Evolutionary conservation across 2,797 vertebrate genomes (phyloP).

Genomic region (Ctenopoma multispine): DNA sequence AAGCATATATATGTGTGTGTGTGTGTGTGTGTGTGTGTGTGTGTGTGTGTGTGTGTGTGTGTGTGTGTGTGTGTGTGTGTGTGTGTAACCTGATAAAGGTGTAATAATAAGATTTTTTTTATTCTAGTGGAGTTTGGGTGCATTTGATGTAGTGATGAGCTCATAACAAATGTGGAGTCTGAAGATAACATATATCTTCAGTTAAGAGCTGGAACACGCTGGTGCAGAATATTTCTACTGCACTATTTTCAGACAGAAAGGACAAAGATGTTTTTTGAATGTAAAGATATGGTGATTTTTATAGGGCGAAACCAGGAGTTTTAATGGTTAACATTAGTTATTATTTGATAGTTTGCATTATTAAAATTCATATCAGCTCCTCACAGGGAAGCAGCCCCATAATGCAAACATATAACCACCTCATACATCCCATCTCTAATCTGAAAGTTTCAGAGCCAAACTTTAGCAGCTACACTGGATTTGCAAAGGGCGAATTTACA

Average conservation of each 20-base stretch:
- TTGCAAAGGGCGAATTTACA: slow-evolving; percentile 60
- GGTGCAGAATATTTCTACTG: neutral
- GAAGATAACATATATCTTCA: neutral
- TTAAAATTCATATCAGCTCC: slow-evolving; percentile 50
- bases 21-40: no score
- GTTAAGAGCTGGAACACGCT: neutral
- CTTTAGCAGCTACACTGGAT: slow-evolving; percentile 43
- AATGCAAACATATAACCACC: slow-evolving; percentile 17
- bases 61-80: no score
- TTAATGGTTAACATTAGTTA: slow-evolving; percentile 26
- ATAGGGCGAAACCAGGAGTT: neutral
- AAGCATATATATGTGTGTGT: no score
- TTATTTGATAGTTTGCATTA: slow-evolving; percentile 33
- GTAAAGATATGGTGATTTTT: slow-evolving; percentile 7
- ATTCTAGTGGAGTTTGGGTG: no score
- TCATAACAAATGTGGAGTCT: neutral
- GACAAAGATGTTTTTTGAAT: neutral
- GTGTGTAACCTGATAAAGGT: no score
- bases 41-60: no score
- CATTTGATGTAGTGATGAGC: neutral
- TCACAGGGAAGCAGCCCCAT: slow-evolving; percentile 40
- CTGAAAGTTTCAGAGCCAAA: slow-evolving; percentile 40
- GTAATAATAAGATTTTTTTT: no score
- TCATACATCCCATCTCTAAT: slow-evolving; percentile 43
- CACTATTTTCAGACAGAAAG: neutral